phyloP scores from a whole-genome alignment of 2,888 invertebrate species.

The Euproctis similis region DNA sequence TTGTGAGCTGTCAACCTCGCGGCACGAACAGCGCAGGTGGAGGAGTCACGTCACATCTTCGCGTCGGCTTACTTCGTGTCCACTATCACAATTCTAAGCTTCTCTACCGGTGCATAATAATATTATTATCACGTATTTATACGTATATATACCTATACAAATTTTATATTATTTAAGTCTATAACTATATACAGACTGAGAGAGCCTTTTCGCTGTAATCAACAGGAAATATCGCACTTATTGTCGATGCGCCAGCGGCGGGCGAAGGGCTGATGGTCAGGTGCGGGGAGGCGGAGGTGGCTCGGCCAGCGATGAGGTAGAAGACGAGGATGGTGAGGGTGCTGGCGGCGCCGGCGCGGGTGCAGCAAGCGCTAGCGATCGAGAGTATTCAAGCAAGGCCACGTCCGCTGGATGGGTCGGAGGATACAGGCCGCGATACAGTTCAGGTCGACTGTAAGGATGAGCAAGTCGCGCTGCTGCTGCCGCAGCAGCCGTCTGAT shows the following conservation, averaged over 20 bases:
- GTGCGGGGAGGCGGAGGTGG: slow-evolving; percentile 73
- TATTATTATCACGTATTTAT: slow-evolving; percentile 72
- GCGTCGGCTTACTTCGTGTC: slow-evolving; percentile 45
- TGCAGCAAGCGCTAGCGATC: slow-evolving; percentile 64
- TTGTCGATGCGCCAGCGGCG: slow-evolving; percentile 73
- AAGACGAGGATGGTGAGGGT: slow-evolving; percentile 76
- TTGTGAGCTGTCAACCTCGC: slow-evolving; percentile 59
- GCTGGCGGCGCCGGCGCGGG: slow-evolving; percentile 66
- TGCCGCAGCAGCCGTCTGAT: slow-evolving; percentile 74
- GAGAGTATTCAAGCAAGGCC: slow-evolving; percentile 84
- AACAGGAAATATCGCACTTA: slow-evolving; percentile 55
- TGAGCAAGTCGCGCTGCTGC: slow-evolving; percentile 83
- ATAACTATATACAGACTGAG: slow-evolving; percentile 63
- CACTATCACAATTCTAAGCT: slow-evolving; percentile 73
- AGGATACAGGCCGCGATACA: slow-evolving; percentile 87
- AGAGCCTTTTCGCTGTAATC: slow-evolving; percentile 51
- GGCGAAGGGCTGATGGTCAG: slow-evolving; percentile 74
- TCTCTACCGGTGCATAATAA: slow-evolving; percentile 71
- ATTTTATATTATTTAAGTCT: slow-evolving; percentile 54
- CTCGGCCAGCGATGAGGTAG: slow-evolving; percentile 77
- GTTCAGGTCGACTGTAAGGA: slow-evolving; percentile 84
- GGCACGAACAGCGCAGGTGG: slow-evolving; percentile 33
- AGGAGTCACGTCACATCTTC: slow-evolving; percentile 24
- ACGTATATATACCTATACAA: slow-evolving; percentile 68
- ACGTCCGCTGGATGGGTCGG: slow-evolving; percentile 78